phyloP scores from a whole-genome alignment of 2,113 vertebrate genomes.

The Ammodytes marinus region DNA sequence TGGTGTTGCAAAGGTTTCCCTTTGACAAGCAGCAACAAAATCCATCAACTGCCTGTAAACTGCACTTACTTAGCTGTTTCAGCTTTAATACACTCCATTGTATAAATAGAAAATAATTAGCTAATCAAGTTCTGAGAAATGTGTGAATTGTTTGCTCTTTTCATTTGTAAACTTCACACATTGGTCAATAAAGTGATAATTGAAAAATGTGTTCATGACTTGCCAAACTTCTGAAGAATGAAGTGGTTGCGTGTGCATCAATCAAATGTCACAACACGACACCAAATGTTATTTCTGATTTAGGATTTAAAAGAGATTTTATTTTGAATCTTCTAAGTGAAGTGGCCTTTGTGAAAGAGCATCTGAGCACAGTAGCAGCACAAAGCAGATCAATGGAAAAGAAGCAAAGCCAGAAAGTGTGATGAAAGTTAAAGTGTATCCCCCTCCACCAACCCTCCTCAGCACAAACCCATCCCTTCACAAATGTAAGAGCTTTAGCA shows the following conservation, averaged over 20 bases:
- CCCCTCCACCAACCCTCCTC: neutral
- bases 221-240: neutral
- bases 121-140: too few relatives aligned
- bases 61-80: neutral
- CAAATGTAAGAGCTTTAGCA: conserved; percentile 52
- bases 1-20: too few relatives aligned
- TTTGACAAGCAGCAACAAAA: neutral
- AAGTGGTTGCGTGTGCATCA: neutral
- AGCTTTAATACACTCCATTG: neutral
- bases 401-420: conserved; percentile 54
- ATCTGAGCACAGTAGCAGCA: conserved; percentile 13
- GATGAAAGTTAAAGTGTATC: conserved; percentile 45
- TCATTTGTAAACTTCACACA: too few relatives aligned
- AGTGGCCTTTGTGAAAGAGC: conserved; percentile 53
- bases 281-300: neutral
- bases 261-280: conserved; percentile 5
- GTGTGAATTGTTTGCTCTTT: too few relatives aligned
- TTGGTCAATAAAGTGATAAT: too few relatives aligned
- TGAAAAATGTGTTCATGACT: neutral
- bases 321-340: conserved; percentile 53
- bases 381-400: conserved; percentile 64
- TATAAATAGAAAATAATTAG: neutral
- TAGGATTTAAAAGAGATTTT: neutral
- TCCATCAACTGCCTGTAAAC: neutral
- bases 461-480: neutral